These are phyloP conservation scores for Proisotoma minuta DNA, from an alignment of 2,888 invertebrate species.

Conservation along the genomic window DNA sequence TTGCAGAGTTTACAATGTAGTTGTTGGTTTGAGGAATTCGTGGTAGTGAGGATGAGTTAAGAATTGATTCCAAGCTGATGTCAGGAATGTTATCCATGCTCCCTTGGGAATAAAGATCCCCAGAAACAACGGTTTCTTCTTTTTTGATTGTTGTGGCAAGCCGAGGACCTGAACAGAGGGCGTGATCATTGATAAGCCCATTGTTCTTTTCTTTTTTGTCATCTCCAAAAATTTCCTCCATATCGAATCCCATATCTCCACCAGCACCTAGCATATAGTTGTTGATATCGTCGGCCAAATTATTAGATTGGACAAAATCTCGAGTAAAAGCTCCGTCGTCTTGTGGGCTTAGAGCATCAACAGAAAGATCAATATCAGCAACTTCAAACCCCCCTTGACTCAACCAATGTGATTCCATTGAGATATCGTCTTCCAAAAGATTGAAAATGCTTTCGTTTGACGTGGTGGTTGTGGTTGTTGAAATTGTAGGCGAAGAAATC, in stretches of 20 bases:
- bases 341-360: too few relatives aligned
- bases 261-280: too few relatives aligned
- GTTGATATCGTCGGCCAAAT: not conserved
- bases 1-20: not conserved
- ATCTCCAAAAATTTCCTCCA: not conserved
- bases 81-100: not conserved
- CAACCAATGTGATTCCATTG: not conserved
- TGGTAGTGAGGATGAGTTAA: not conserved
- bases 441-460: not conserved
- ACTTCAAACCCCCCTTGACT: not conserved
- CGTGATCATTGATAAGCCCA: not conserved
- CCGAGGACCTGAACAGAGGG: not conserved
- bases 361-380: not conserved
- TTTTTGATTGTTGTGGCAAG: too few relatives aligned
- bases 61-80: not conserved
- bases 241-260: too few relatives aligned
- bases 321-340: too few relatives aligned
- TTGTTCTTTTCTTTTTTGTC: not conserved
- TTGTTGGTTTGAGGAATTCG: not conserved
- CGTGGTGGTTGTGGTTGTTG: slow-evolving; percentile 1
- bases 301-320: too few relatives aligned
- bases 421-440: not conserved
- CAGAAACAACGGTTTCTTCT: too few relatives aligned
- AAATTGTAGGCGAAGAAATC: slow-evolving; percentile 18
- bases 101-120: too few relatives aligned